Evolutionary conservation across 2,797 vertebrate genomes (phyloP), one percentile per base, ranked within the genome.

Genomic region (Acipenser oxyrinchus): DNA sequence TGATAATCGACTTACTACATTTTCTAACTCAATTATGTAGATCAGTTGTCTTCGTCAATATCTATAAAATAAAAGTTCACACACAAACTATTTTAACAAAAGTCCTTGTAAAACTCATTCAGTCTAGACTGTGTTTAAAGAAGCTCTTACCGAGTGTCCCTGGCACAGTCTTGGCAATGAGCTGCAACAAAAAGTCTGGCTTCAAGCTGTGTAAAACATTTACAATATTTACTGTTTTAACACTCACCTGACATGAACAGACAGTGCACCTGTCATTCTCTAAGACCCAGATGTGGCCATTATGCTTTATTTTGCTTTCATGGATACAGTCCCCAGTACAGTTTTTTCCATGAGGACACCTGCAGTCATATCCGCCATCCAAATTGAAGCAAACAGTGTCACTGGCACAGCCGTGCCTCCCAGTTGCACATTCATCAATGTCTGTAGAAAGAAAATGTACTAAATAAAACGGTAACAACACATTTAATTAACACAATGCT

Each of bases 361-460:
- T 89, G 62, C 96, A 99, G 77, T 99, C 96, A 1, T 96, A 99
- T 8, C 96, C 94, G 7, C 96, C 96, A 65, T 98, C 95, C 93
- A 98, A 76, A 87, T 99, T 99, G 85, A 99, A 97, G 87, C 96
- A 99, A 80, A 95, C 79, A 0, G 95, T 99, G 78, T 99, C 95
- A 71, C 98, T 98, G 85, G 94, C 91, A 77, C 96, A 99, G 86
- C 91, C 95, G 80, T 95, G 94, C 77, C 95, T 92, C 69, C 94
- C 94, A 2, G 92, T 93, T 71, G 84, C 90, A 83, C 96, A 99
- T 84, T 99, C 96, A 73, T 99, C 95, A 79, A 99, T 95, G 81
- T 99, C 96, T 98, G 81, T 37, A 73, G 70, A 52, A 75, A 70
- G 70, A 75, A 65, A 73, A 77, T 66, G 78, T 0, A 48, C 10